Conservation (phyloP, 2,888 invertebrate genomes). For the Thymelicus sylvestris region DNA sequence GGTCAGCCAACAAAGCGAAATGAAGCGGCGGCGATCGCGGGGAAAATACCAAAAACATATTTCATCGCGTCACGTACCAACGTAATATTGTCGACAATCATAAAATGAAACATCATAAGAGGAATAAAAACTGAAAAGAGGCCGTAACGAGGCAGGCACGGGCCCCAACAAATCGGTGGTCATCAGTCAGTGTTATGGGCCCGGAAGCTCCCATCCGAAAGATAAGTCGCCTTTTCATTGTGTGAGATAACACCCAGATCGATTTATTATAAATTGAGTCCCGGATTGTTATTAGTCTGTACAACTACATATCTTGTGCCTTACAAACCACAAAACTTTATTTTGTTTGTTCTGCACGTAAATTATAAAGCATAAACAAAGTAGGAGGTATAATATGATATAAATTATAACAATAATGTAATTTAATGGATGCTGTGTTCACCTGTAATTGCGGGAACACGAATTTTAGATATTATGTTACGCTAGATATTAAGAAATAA, state of each 20-base stretch:
- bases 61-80: constrained; percentile 65
- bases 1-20: constrained; percentile 33
- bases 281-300: constrained; percentile 29
- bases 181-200: constrained; percentile 79
- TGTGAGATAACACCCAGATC: constrained; percentile 69
- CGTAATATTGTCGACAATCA: constrained; percentile 75
- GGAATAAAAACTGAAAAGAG: constrained; percentile 81
- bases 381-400: too few relatives aligned
- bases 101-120: constrained; percentile 81
- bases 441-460: too few relatives aligned
- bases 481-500: too few relatives aligned
- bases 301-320: neutral
- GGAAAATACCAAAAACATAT: constrained; percentile 52
- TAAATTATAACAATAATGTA: too few relatives aligned
- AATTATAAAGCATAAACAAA: too few relatives aligned
- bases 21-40: constrained; percentile 43
- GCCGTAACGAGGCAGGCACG: constrained; percentile 71
- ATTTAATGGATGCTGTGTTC: too few relatives aligned
- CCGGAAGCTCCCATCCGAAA: constrained; percentile 56
- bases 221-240: constrained; percentile 76
- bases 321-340: neutral
- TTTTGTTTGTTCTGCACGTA: too few relatives aligned
- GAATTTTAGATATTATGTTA: too few relatives aligned
- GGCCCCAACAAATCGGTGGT: constrained; percentile 80
- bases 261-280: constrained; percentile 71